phyloP scores from a whole-genome alignment of 1,140 invertebrate species.

The Drosophila ananassae region DNA sequence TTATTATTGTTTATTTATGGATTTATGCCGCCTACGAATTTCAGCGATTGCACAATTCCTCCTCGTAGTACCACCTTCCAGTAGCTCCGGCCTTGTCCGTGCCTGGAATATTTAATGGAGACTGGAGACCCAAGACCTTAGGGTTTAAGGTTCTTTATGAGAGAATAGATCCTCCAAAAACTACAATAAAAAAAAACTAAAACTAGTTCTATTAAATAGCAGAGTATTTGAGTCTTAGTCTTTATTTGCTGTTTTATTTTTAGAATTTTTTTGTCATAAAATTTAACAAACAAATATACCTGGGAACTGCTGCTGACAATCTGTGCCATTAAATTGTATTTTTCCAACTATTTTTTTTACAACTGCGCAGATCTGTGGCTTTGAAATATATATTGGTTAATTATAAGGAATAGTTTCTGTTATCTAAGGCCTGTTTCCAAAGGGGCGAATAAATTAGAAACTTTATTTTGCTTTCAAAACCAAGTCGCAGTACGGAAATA shows the following conservation, averaged over 20 bases:
- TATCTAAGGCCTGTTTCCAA: constrained; percentile 11
- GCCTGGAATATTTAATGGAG: constrained; percentile 68
- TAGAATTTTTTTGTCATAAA: constrained; percentile 75
- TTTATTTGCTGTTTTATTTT: constrained; percentile 63
- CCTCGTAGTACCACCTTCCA: neutral
- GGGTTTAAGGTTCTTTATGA: constrained; percentile 29
- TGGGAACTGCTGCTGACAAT: constrained; percentile 57
- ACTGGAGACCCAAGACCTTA: constrained; percentile 15
- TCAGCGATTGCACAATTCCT: constrained; percentile 65
- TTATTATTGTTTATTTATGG: constrained; percentile 77
- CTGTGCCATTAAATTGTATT: constrained; percentile 56
- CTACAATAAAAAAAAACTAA: neutral
- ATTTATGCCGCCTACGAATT: constrained; percentile 70
- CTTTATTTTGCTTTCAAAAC: constrained; percentile 6
- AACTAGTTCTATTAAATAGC: too few species aligned
- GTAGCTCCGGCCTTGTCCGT: constrained; percentile 51
- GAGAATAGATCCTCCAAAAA: neutral
- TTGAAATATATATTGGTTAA: constrained; percentile 33
- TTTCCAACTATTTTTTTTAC: constrained; percentile 30
- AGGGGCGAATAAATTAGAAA: constrained; percentile 17
- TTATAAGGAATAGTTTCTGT: constrained; percentile 28
- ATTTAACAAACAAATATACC: constrained; percentile 72
- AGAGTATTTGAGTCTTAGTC: too few species aligned
- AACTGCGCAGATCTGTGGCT: constrained; percentile 39
- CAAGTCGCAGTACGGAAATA: constrained; percentile 27